These are phyloP conservation scores for Ianthella basta DNA, from an alignment of 37 sponge, comb jelly and placozoan species.

Conservation along the genomic window DNA sequence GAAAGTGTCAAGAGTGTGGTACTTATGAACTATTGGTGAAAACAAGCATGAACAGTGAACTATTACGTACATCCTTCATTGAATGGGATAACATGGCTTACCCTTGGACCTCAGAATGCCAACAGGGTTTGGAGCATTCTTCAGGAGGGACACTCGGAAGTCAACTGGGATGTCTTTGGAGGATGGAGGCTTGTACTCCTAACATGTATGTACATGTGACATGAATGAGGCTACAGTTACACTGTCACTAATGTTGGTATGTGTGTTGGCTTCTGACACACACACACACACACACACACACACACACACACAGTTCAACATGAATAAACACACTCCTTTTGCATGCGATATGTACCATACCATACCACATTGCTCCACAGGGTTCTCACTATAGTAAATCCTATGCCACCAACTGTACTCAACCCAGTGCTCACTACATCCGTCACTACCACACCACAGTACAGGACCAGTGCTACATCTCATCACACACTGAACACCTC, in stretches of 20 bases:
- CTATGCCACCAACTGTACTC: neutral
- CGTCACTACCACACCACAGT: neutral
- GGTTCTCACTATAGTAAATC: neutral
- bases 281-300: neutral
- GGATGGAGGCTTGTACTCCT: constrained; percentile 88
- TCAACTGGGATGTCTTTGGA: constrained; percentile 78
- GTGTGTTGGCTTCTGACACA: too few species aligned
- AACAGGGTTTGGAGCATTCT: constrained; percentile 82
- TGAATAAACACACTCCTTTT: neutral
- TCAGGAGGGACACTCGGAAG: constrained; percentile 70
- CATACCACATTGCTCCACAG: too few species aligned
- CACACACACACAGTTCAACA: neutral
- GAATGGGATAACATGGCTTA: too few species aligned
- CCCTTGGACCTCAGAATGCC: constrained; percentile 79
- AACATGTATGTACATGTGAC: neutral
- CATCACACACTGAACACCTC: too few species aligned
- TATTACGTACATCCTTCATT: too few species aligned
- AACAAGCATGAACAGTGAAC: too few species aligned
- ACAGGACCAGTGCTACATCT: too few species aligned
- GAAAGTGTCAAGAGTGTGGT: too few species aligned
- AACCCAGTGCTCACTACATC: neutral
- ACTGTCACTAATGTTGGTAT: too few species aligned
- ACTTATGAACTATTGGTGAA: too few species aligned
- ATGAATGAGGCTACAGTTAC: too few species aligned
- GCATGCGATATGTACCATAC: neutral